Evolutionary conservation across 2,113 vertebrate genomes (phyloP).

Genomic region (Pantherophis guttatus): DNA sequence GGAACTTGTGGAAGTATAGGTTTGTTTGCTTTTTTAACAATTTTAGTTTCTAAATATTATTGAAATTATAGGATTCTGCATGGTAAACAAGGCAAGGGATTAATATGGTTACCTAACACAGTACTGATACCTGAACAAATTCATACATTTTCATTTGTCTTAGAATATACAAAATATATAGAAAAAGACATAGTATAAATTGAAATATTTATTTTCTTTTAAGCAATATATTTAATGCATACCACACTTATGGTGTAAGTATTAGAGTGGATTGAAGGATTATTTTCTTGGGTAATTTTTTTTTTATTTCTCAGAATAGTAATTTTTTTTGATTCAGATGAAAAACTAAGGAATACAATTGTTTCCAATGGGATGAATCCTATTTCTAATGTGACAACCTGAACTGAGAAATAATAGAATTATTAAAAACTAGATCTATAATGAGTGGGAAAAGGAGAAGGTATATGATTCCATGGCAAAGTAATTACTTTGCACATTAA

Average conservation of each 20-base stretch:
- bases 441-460: neutral
- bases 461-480: neutral
- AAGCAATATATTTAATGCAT: conserved; percentile 16
- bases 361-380: neutral
- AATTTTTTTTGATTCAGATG: neutral
- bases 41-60: neutral
- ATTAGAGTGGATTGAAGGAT: conserved; percentile 7
- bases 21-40: neutral
- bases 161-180: conserved; percentile 35
- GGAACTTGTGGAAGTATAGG: neutral
- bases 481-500: neutral
- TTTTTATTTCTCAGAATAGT: neutral
- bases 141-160: conserved; percentile 26
- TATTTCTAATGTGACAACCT: neutral
- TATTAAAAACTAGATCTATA: neutral
- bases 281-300: neutral
- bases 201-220: neutral
- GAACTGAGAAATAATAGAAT: neutral
- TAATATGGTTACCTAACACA: neutral
- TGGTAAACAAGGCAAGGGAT: neutral
- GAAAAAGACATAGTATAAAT: neutral
- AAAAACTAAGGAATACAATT: accelerated
- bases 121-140: neutral
- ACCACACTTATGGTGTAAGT: conserved; percentile 1
- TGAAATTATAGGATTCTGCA: neutral